phyloP scores from a whole-genome alignment of 2,797 vertebrate genomes.

The Amphiprion clarkii region DNA sequence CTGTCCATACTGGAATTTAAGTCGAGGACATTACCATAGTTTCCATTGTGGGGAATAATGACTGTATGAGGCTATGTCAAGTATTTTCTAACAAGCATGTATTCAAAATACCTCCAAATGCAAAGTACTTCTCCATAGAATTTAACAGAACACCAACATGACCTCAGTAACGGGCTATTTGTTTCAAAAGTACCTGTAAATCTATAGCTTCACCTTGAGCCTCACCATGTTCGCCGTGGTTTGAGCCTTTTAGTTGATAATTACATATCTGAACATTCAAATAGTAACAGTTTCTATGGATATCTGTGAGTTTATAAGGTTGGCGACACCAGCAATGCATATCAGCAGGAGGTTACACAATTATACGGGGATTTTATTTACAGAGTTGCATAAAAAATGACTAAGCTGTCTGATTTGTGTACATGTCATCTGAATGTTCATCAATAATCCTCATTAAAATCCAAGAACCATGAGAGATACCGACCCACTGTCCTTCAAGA shows the following conservation, averaged over 20 bases:
- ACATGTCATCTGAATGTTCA: not conserved
- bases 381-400: constrained; percentile 1
- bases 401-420: not conserved
- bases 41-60: constrained; percentile 14
- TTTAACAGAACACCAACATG: not conserved
- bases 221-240: not conserved
- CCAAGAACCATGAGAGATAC: not conserved
- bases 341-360: constrained; percentile 13
- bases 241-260: not conserved
- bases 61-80: not conserved
- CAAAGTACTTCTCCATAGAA: constrained; percentile 2
- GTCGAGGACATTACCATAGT: not conserved
- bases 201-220: not conserved
- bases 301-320: constrained; percentile 32
- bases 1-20: constrained; percentile 14
- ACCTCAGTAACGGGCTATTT: constrained; percentile 13
- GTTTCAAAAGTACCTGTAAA: not conserved
- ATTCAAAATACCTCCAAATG: constrained; percentile 8
- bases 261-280: constrained; percentile 5
- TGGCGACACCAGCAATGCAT: constrained; percentile 9
- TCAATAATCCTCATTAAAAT: constrained; percentile 42
- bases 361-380: constrained; percentile 11
- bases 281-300: constrained; percentile 47
- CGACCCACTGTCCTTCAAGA: constrained; percentile 12
- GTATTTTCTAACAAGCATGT: constrained; percentile 6